phyloP scores from a whole-genome alignment of 2,797 vertebrate species.

The Myoxocephalus aenaeus region DNA sequence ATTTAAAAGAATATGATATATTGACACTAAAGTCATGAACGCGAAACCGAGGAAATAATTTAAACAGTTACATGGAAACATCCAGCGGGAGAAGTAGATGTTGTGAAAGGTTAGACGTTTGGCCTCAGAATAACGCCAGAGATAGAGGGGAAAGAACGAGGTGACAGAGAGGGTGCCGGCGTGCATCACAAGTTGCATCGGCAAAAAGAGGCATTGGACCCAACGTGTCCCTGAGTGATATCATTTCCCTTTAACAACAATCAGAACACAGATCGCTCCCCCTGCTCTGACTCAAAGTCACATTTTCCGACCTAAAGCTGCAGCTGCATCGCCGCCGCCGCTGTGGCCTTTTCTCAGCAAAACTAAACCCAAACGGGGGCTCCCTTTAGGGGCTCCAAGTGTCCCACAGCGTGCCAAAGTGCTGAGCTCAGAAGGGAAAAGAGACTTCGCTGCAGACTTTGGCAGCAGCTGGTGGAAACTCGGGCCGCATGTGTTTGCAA shows the following conservation, averaged over 20 bases:
- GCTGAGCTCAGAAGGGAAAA: slow-evolving; percentile 76
- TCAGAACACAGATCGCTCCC: not conserved
- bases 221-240: not conserved
- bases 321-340: slow-evolving; percentile 6
- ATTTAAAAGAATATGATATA: not conserved
- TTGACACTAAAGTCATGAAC: no score
- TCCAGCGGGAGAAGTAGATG: not conserved
- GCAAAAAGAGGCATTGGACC: not conserved
- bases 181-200: not conserved
- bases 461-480: slow-evolving; percentile 83
- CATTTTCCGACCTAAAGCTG: slow-evolving; percentile 43
- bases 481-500: slow-evolving; percentile 80
- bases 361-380: slow-evolving; percentile 30
- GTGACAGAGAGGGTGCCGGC: slow-evolving; percentile 39
- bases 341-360: not conserved
- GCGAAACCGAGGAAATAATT: not conserved
- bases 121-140: slow-evolving; percentile 1
- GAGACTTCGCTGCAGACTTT: slow-evolving; percentile 65
- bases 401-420: slow-evolving; percentile 55
- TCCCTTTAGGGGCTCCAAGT: slow-evolving; percentile 39
- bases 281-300: slow-evolving; percentile 18
- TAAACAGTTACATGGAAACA: not conserved
- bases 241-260: not conserved
- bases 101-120: not conserved
- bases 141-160: slow-evolving; percentile 16